A percentile compares a stretch with the other conserved stretches of the same genome.
phyloP scores from a whole-genome alignment of 2,113 vertebrate genomes.

The Ardeotis arabs region DNA sequence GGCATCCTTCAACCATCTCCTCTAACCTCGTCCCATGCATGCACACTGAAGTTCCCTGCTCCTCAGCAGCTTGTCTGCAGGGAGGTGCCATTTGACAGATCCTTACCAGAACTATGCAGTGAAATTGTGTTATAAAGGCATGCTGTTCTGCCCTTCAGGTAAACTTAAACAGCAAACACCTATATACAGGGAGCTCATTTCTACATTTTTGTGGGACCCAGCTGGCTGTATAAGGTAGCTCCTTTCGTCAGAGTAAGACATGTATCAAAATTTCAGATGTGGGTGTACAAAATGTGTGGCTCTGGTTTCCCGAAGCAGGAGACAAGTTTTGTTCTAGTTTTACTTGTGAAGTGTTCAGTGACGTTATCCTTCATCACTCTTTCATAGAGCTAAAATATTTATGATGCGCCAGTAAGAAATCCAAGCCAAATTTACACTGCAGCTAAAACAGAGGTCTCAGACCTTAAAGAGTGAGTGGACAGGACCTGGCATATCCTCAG shows the following conservation, averaged over 20 bases:
- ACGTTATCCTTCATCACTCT: neutral
- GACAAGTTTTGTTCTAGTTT: neutral
- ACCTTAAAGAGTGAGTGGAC: neutral
- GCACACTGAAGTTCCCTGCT: neutral
- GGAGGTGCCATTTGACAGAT: neutral
- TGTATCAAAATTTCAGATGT: neutral
- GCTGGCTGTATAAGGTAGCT: neutral
- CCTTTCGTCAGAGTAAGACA: neutral
- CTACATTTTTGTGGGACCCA: neutral
- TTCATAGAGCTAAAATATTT: neutral
- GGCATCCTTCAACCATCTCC: neutral
- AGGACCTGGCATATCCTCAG: neutral
- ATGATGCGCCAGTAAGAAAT: neutral
- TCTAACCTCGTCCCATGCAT: neutral
- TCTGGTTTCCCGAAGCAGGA: neutral
- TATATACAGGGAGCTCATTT: neutral
- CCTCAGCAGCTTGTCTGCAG: neutral
- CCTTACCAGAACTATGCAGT: neutral
- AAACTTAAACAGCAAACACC: neutral
- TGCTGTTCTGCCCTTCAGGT: neutral
- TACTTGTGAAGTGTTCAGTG: neutral
- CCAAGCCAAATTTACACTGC: neutral
- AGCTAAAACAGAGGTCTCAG: neutral
- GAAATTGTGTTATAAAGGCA: neutral
- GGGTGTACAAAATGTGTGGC: neutral